Percentiles rank a stretch among this genome's conserved stretches.
phyloP scores from a whole-genome alignment of 2,888 invertebrate genomes.

The Phalera bucephala region DNA sequence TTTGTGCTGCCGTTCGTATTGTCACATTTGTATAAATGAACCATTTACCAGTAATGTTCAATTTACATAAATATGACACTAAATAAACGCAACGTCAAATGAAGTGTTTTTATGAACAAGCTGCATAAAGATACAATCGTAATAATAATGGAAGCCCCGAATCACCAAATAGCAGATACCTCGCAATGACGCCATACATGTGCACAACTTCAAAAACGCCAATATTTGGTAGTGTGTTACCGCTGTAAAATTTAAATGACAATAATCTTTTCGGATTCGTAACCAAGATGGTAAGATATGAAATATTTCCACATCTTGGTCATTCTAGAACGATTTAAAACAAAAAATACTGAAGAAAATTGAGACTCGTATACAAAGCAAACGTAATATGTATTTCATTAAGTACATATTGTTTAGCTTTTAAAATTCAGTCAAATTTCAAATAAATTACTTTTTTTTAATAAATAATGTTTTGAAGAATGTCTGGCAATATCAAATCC shows the following conservation, averaged over 20 bases:
- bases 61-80: background rate
- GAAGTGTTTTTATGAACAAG: conserved; percentile 13
- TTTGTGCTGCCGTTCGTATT: background rate
- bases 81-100: background rate
- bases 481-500: too few relatives aligned
- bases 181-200: conserved; percentile 41
- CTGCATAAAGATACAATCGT: conserved; percentile 37
- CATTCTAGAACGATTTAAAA: too few relatives aligned
- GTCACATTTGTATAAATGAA: background rate
- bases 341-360: too few relatives aligned
- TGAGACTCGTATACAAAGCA: too few relatives aligned
- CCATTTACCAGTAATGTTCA: background rate
- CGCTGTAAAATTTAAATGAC: background rate
- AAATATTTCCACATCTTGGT: too few relatives aligned
- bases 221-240: background rate
- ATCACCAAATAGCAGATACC: conserved; percentile 40
- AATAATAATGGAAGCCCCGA: conserved; percentile 45
- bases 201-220: conserved; percentile 51
- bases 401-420: too few relatives aligned
- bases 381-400: too few relatives aligned
- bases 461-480: too few relatives aligned
- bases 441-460: too few relatives aligned
- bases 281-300: conserved; percentile 8
- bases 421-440: too few relatives aligned
- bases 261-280: background rate